These are phyloP conservation scores for Siniperca chuatsi DNA, from an alignment of 2,113 vertebrate genomes.

Conservation along the genomic window DNA sequence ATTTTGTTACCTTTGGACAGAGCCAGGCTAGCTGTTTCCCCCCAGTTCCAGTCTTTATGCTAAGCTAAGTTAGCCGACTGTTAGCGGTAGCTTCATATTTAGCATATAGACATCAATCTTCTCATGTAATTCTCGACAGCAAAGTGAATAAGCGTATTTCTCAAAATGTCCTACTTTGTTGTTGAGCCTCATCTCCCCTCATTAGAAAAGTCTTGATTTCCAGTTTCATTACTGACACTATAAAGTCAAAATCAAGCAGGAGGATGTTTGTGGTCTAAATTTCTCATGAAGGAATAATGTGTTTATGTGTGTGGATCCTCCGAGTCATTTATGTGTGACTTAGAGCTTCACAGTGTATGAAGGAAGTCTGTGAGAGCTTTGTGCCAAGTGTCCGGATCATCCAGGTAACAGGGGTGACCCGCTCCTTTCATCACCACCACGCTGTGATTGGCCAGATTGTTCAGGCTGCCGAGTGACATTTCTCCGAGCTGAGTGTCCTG, in stretches of 20 bases:
- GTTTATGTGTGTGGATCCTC: background rate
- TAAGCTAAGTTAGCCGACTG: background rate
- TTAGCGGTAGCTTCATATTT: background rate
- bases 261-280: background rate
- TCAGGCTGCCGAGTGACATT: conserved; percentile 89
- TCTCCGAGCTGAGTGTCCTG: conserved; percentile 90
- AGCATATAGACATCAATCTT: background rate
- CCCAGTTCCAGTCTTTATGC: background rate
- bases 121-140: background rate
- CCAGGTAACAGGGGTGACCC: conserved; percentile 95
- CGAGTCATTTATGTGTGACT: conserved; percentile 6
- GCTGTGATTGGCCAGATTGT: conserved; percentile 88
- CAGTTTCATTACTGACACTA: background rate
- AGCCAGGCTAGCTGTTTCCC: too few species aligned
- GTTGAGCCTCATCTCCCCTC: background rate
- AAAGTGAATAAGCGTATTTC: background rate
- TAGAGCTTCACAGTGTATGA: conserved; percentile 74
- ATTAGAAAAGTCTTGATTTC: conserved; percentile 22
- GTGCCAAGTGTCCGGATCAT: conserved; percentile 93
- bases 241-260: conserved; percentile 16
- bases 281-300: conserved; percentile 17
- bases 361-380: conserved; percentile 89
- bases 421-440: conserved; percentile 92
- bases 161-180: background rate
- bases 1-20: background rate